Evolutionary conservation across 2,888 invertebrate species (phyloP).

Genomic region (Erebia aethiops): DNA sequence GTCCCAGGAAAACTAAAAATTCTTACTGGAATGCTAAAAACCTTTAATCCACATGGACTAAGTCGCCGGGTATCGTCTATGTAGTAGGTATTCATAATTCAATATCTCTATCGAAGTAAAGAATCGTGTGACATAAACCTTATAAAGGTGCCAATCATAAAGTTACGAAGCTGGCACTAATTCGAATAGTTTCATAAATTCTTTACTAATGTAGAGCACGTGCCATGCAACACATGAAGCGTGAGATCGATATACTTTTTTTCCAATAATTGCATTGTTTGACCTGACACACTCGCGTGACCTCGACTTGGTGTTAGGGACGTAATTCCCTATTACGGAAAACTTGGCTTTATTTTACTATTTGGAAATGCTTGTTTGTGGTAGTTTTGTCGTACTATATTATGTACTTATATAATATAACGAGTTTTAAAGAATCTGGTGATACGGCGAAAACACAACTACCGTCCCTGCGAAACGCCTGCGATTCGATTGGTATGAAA

Average conservation of each 20-base stretch:
- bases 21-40: no score
- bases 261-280: conserved; percentile 28
- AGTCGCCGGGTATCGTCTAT: no score
- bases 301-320: conserved; percentile 3
- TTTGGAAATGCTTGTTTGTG: background rate
- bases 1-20: no score
- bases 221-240: background rate
- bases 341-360: background rate
- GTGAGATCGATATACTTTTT: conserved; percentile 20
- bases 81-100: no score
- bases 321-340: conserved; percentile 10
- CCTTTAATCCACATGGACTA: no score
- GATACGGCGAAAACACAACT: background rate
- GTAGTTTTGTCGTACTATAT: background rate
- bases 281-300: conserved; percentile 14
- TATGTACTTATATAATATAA: background rate
- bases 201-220: conserved; percentile 3
- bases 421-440: background rate
- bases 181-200: conserved; percentile 1
- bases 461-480: no score
- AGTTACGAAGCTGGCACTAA: background rate
- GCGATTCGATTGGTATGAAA: no score
- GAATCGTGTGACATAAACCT: no score
- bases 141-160: background rate
- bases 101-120: no score